Evolutionary conservation across 2,113 vertebrate genomes (phyloP).

Genomic region (Crotalus tigris): DNA sequence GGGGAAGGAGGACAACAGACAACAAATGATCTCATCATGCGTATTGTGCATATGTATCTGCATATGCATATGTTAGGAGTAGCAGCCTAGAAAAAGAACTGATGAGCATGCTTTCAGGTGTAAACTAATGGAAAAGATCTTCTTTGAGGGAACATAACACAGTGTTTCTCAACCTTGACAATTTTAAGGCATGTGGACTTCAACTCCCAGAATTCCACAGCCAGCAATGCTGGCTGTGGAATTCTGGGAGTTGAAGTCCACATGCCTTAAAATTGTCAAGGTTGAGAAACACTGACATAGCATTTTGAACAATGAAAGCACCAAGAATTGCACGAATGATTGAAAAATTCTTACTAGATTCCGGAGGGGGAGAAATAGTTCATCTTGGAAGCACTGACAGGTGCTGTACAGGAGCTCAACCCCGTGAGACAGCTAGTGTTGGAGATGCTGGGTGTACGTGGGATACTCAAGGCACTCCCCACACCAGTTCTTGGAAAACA

Average conservation of each 20-base stretch:
- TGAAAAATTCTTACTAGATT: slow-evolving; percentile 66
- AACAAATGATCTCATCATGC: neutral
- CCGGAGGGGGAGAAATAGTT: slow-evolving; percentile 78
- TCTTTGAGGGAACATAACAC: neutral
- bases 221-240: too few species aligned
- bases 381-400: slow-evolving; percentile 53
- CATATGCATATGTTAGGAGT: neutral
- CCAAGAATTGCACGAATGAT: neutral
- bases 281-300: neutral
- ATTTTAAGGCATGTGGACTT: too few species aligned
- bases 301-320: neutral
- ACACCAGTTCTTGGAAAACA: slow-evolving; percentile 36
- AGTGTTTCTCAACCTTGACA: too few species aligned
- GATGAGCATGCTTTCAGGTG: neutral
- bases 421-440: slow-evolving; percentile 71
- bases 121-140: neutral
- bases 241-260: too few species aligned
- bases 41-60: neutral
- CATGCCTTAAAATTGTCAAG: too few species aligned
- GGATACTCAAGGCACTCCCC: slow-evolving; percentile 70
- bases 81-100: neutral
- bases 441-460: slow-evolving; percentile 65
- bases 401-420: slow-evolving; percentile 69
- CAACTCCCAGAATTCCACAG: too few species aligned
- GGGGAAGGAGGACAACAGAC: neutral